Evolutionary conservation across 1,140 invertebrate species (phyloP).

Genomic region (Trichonephila clavipes): DNA sequence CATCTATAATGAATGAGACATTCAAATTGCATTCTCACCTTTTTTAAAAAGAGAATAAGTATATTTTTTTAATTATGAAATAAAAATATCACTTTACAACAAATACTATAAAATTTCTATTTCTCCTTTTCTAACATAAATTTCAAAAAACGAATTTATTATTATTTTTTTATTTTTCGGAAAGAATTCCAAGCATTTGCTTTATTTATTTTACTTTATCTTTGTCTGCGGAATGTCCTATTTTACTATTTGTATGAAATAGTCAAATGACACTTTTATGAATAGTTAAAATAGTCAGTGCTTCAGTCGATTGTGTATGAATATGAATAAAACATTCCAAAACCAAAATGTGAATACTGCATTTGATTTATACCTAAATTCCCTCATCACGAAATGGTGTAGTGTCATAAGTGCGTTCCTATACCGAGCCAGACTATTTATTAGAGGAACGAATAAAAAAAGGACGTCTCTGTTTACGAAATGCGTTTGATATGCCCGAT

Average conservation of each 20-base stretch:
- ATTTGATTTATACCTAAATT: background rate
- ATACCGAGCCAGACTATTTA: conserved; percentile 26
- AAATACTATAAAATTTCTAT: too few relatives aligned
- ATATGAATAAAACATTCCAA: background rate
- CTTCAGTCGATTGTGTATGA: background rate
- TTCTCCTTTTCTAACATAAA: too few relatives aligned
- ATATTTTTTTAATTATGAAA: too few relatives aligned
- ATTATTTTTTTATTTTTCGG: too few relatives aligned
- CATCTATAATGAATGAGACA: too few relatives aligned
- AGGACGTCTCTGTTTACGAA: conserved; percentile 15
- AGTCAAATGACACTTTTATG: background rate
- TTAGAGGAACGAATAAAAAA: conserved; percentile 4
- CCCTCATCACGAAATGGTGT: background rate
- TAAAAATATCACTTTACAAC: too few relatives aligned
- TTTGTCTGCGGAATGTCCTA: too few relatives aligned
- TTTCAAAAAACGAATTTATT: too few relatives aligned
- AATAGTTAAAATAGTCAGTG: conserved; percentile 9
- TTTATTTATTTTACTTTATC: too few relatives aligned
- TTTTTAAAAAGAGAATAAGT: too few relatives aligned
- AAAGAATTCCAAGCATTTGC: too few relatives aligned
- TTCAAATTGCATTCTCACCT: too few relatives aligned
- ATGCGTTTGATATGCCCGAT: conserved; percentile 1
- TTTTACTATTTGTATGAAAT: background rate
- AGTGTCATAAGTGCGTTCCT: background rate
- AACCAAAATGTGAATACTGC: background rate